Percentiles rank a stretch among this genome's conserved stretches.
These are phyloP conservation scores for Tetranychus piercei DNA, from an alignment of 2,888 invertebrate genomes.

Conservation along the genomic window DNA sequence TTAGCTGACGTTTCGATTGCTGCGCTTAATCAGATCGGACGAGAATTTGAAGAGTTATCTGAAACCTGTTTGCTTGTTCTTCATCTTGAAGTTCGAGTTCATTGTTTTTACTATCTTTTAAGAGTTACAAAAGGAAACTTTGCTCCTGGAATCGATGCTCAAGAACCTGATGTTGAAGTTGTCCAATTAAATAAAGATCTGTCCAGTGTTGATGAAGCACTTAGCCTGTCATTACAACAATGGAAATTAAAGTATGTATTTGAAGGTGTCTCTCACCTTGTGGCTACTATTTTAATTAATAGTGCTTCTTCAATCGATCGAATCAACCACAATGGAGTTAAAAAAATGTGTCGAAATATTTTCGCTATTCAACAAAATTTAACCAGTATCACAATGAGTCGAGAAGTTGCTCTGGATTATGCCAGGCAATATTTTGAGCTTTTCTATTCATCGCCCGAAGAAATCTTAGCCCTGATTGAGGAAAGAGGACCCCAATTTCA, in stretches of 20 bases:
- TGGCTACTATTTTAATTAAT: slow-evolving; percentile 58
- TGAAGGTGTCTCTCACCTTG: slow-evolving; percentile 66
- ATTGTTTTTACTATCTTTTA: slow-evolving; percentile 79
- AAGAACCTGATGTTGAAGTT: slow-evolving; percentile 56
- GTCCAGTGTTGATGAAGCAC: slow-evolving; percentile 54
- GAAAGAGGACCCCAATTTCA: slow-evolving; percentile 74
- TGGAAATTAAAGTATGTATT: slow-evolving; percentile 70
- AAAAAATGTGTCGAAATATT: slow-evolving; percentile 66
- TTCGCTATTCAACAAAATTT: slow-evolving; percentile 64
- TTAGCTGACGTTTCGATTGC: slow-evolving; percentile 19
- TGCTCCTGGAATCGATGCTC: slow-evolving; percentile 46
- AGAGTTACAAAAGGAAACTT: slow-evolving; percentile 28
- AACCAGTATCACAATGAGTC: slow-evolving; percentile 54
- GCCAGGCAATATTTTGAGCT: slow-evolving; percentile 74
- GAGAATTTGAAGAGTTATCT: slow-evolving; percentile 67
- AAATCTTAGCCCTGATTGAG: slow-evolving; percentile 58
- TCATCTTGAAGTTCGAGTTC: slow-evolving; percentile 79
- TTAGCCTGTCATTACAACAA: slow-evolving; percentile 53
- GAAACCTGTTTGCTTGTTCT: slow-evolving; percentile 75
- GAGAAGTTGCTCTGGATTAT: slow-evolving; percentile 66
- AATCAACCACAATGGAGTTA: slow-evolving; percentile 61
- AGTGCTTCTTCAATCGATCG: slow-evolving; percentile 57
- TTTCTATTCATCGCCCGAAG: slow-evolving; percentile 60
- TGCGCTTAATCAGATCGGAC: slow-evolving; percentile 39
- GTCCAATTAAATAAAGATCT: slow-evolving; percentile 58